Base-by-base conservation (phyloP, 2,888 invertebrate species). In the Clistopyga incitator region DNA sequence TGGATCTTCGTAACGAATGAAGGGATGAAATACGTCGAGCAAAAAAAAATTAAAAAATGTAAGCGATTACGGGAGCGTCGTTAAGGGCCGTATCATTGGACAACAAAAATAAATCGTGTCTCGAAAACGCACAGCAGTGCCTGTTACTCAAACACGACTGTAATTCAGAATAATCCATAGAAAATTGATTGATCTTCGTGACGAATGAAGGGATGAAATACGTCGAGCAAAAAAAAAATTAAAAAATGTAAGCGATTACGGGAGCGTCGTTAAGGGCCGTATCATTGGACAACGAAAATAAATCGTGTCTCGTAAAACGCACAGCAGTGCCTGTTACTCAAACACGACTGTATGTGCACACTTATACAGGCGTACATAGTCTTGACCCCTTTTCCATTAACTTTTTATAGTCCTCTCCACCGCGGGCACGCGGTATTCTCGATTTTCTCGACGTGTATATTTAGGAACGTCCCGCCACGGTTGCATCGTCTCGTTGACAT, bases 311-410 rank as follows among this genome's bases (percentile, higher is more conserved):
- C 54, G 70, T 78, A 67, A 45, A 72, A 13, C 42, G 20, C 23
- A 3, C 23, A 18, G 34, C n/a, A 1, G 20, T 65, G 61, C 54
- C 15, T 45, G 42, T 20, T 72, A 42, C 59, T 72, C n/a, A 72
- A 72, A 59, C 20, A 54, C 23, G 10, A 54, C 2, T 54, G 23
- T 54, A 23, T 54, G n/a, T n/a, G 23, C 29, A 10, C 47, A 25
- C 20, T 25, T 65, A 59, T 38, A 70, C 59, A 54, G 59, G 29
- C 25, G 47, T 67, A 11, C 42, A 76, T 67, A 84, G 59, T 84
- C 84, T 84, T 84, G 84, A 84, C 84, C 84, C 71, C 81, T 84
- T 84, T 84, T 78, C 75, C 78, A 67, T 75, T 78, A 78, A 84
- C 50, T 78, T 78, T 81, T 78, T 78, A 78, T 78, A 84, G 74